Base-by-base conservation (phyloP, 2,888 invertebrate genomes). In the Xanthorhoe designata region DNA sequence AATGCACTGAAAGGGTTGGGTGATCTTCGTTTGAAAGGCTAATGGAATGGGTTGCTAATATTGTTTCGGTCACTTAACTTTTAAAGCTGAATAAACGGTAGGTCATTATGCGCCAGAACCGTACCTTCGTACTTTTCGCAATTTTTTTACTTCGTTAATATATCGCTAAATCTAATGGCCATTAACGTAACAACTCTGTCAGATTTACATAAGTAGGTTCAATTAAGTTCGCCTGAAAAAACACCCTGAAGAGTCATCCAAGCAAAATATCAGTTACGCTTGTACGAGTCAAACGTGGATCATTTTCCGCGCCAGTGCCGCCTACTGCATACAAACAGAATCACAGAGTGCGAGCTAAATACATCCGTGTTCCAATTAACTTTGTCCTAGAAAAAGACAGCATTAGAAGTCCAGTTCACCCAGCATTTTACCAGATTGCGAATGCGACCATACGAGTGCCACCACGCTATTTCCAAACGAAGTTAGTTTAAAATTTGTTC, bases 401-500 rank as follows among this genome's bases (percentile, higher is more conserved):
- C 73, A 80, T 78, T 81, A 80, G 74, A 71, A 71, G 68, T 73
- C 70, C 75, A 71, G 74, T 78, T 78, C 74, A 76, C 75, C 75
- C 74, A 77, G 74, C 77, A 78, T 79, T 77, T 76, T 72, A 75
- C 69, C 73, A 77, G 77, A 79, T 79, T 82, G 75, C 75, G 78
- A 78, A 79, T 72, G 73, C 76, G 72, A 73, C 81, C 84, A 78
- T 78, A 75, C 77, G 73, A 78, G 68, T 74, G 75, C 74, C 72
- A 75, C 77, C 72, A 69, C 74, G 75, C 78, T 77, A 82, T 83
- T 82, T 78, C 77, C 76, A 75, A 85, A 82, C 79, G 72, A 79
- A 83, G 76, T 83, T 79, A 78, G 78, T 83, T 83, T 78, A 79
- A 82, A 84, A 82, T 83, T 80, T 81, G 79, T 80, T 81, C 73